Base-by-base conservation (phyloP, 2,113 vertebrate genomes). In the Polyodon spathula region DNA sequence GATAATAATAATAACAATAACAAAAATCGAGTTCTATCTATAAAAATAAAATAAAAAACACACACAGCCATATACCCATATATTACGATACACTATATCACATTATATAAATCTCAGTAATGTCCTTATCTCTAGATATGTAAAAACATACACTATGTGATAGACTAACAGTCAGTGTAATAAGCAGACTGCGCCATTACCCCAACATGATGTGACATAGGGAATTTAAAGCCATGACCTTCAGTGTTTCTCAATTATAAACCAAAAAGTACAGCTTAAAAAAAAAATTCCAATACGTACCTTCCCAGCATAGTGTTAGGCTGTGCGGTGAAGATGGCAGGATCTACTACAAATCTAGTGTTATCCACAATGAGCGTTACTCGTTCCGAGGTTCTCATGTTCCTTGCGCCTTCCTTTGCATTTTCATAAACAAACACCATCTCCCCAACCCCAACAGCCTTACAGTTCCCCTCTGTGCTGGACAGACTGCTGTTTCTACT, bases 251-350 rank as follows among this genome's bases (percentile, higher is more conserved):
- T n/a, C n/a, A n/a, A n/a, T n/a, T n/a, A n/a, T n/a, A n/a, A n/a
- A n/a, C n/a, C n/a, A n/a, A n/a, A n/a, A n/a, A n/a, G n/a, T n/a
- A n/a, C n/a, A n/a, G n/a, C n/a, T n/a, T 12, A 41, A 6, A 27
- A n/a, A 10, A 10, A 14, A 10, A 44, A 7, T 10, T 46, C 44
- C 4, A 0, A 71, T 67, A 80, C 88, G 58, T 80, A 97, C 96
- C 96, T 96, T 82, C 96, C 96, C 88, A 99, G 80, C 96, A 99
- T 99, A 12, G 96, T 99, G 69, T 98, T 99, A 71, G 96, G 94
- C 38, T 99, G 95, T 66, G 96, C 96, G 6, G 91, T 98, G 73
- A 98, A 99, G 78, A 98, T 95, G 38, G 93, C 86, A 44, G 96
- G 93, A 78, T 99, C 96, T 42, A 99, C 94, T 60, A 99, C 94